Base-by-base conservation (phyloP, 2,797 vertebrate species). In the Spondyliosoma cantharus region DNA sequence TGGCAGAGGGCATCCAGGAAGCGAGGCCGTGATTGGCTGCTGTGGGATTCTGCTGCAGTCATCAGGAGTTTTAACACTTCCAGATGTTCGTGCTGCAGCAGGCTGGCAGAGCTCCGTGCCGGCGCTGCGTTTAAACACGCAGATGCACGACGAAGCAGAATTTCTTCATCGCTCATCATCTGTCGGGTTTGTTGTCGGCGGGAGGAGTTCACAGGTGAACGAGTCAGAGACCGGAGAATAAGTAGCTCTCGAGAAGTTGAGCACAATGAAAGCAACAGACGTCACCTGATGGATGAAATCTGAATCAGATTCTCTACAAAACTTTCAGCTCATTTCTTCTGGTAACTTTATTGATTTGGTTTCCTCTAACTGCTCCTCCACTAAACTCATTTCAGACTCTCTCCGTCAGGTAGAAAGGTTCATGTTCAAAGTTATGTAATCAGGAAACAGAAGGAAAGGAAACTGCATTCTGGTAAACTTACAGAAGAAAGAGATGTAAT, bases 51-150 rank as follows among this genome's bases (percentile, higher is more conserved):
- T 93, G 90, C 89, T 83, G 82, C 15, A 88, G 87, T 92, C 92
- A 89, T 91, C 87, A 56, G 74, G 76, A 49, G 64, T 45, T 88
- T 91, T 82, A 93, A 71, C 75, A 81, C 76, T 92, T 92, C 92
- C 93, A 94, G 92, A 94, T 94, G 92, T 92, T 88, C 65, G 60
- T 67, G 64, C 74, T 76, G 79, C 74, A 61, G 83, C 74, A 17
- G 58, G 70, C 71, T 49, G 58, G 43, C 73, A 57, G 19, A 76
- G 70, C 45, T 15, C 12, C 50, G 61, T 22, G 62, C 64, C 12
- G 62, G 37, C 58, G 71, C 77, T 53, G 65, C 13, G 48, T 67
- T 79, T 42, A 37, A 68, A 80, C 71, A 56, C 6, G 37, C 56
- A 58, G 22, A 78, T 27, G 74, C 71, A 25, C 49, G 72, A 17